Base-by-base conservation (phyloP, 2,888 invertebrate species). In the Drosophila falleni region DNA sequence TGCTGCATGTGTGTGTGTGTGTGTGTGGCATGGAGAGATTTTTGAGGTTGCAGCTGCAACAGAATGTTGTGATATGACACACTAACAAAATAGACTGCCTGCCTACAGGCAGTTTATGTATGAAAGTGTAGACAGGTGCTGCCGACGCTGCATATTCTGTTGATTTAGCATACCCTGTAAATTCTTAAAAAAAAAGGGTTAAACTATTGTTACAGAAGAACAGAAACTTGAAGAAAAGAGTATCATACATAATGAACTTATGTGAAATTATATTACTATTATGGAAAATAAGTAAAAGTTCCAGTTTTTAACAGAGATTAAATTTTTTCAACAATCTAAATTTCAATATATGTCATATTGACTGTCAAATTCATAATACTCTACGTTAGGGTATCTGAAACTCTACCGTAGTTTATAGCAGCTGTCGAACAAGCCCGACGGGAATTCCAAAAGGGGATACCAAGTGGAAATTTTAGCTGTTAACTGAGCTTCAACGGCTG, bases 31-130 rank as follows among this genome's bases (percentile, higher is more conserved):
- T 31, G 15, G 19, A 29, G 16, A 54, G 54, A 49, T 49, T 63
- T 49, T 47, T 71, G 80, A 44, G 71, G 61, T 67, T 64, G 60
- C 70, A 67, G 33, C 54, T 50, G 58, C 64, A 50, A 41, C 59
- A 47, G 23, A 50, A 59, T 50, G 44, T 64, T 72, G 56, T 26
- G 29, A 44, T 37, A 58, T 29, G 37, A 55, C 42, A 63, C 33
- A 33, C 56, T 42, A 60, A 47, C 56, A 44, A 61, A 65, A 58
- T 44, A 23, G 23, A 49, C 39, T 47, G 47, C 19, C 39, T 55
- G 50, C 46, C 58, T 64, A 35, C 37, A 44, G 39, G 23, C 63
- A 44, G 37, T 53, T 15, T 29, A 15, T n/a, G 15, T 31, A 41
- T 15, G 13, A 46, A 35, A 39, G 41, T 62, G 59, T 55, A 49